Conservation (phyloP, 2,113 vertebrate genomes). For the Zingel zingel region DNA sequence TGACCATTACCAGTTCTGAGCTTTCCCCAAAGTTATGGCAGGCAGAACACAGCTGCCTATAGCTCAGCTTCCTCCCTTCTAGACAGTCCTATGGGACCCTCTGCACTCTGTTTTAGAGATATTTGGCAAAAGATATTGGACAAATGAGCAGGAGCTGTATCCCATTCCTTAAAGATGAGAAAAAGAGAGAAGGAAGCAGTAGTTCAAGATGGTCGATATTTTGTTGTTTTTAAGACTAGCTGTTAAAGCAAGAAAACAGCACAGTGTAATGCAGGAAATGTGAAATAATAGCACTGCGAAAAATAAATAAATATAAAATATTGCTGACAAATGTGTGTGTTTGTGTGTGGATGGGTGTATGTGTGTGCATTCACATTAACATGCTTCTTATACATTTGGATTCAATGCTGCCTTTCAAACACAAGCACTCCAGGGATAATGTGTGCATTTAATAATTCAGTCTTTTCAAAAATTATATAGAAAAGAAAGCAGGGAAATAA, state of each 20-base stretch:
- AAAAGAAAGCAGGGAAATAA: conserved; percentile 30
- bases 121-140: conserved; percentile 55
- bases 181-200: conserved; percentile 23
- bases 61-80: conserved; percentile 46
- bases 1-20: conserved; percentile 52
- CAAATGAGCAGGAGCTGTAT: conserved; percentile 67
- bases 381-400: conserved; percentile 52
- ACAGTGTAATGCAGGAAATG: conserved; percentile 5
- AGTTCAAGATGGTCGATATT: conserved; percentile 7
- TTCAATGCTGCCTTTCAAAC: conserved; percentile 41
- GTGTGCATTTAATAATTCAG: conserved; percentile 50
- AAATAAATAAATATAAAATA: conserved; percentile 5
- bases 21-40: conserved; percentile 40
- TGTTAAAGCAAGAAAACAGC: conserved; percentile 16
- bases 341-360: conserved; percentile 8
- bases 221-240: conserved; percentile 21
- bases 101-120: conserved; percentile 54
- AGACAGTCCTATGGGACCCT: conserved; percentile 57
- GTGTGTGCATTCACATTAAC: conserved; percentile 33
- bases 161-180: conserved; percentile 54
- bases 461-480: conserved; percentile 29
- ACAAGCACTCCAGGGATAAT: conserved; percentile 32
- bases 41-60: conserved; percentile 62
- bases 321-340: conserved; percentile 5
- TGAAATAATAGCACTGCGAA: conserved; percentile 8